phyloP scores from a whole-genome alignment of 2,797 vertebrate species.

The Parauchenoglanis punctatus region DNA sequence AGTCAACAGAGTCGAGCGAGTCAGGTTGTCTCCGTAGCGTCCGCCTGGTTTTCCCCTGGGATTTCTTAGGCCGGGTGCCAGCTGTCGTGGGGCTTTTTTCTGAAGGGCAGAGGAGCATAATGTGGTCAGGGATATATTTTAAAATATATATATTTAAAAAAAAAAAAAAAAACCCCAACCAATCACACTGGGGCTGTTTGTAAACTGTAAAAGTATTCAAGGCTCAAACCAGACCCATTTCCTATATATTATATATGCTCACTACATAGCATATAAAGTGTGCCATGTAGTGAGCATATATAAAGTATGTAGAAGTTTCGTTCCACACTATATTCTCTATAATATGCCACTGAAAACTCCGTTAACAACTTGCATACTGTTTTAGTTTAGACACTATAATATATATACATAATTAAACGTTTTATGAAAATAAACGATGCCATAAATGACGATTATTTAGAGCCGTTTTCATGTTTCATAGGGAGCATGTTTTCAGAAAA shows the following conservation, averaged over 20 bases:
- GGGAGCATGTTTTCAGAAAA: not conserved
- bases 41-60: constrained; percentile 74
- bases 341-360: not conserved
- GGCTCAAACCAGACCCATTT: not conserved
- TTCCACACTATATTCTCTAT: not conserved
- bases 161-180: not conserved
- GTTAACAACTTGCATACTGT: not conserved
- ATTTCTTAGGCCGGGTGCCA: constrained; percentile 74
- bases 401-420: not conserved
- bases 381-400: not conserved
- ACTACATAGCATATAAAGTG: not conserved
- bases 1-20: constrained; percentile 75
- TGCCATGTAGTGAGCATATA: too few relatives aligned
- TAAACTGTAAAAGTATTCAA: not conserved
- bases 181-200: not conserved
- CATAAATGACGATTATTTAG: not conserved
- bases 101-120: constrained; percentile 60
- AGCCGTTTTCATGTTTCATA: not conserved
- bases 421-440: not conserved
- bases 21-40: constrained; percentile 78
- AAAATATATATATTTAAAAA: not conserved
- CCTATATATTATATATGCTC: not conserved
- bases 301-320: not conserved
- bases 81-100: constrained; percentile 78
- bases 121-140: not conserved